phyloP scores from a whole-genome alignment of 2,797 vertebrate species.

The Etheostoma perlongum region DNA sequence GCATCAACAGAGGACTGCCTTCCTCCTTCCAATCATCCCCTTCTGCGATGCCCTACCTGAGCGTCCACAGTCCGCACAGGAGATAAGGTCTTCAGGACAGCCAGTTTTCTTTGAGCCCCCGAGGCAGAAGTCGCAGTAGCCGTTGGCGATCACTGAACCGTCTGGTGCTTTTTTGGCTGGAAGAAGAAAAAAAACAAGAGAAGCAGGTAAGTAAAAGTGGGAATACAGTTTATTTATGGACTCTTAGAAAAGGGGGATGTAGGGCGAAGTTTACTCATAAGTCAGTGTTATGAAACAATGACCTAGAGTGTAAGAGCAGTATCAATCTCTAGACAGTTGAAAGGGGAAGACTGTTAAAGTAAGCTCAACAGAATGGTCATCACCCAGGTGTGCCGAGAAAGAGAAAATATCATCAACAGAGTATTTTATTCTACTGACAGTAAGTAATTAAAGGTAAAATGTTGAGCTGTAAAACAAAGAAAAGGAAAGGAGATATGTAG shows the following conservation, averaged over 20 bases:
- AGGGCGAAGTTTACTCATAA: conserved; percentile 53
- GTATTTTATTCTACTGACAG: conserved; percentile 16
- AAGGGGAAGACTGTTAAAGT: conserved; percentile 40
- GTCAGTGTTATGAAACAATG: conserved; percentile 56
- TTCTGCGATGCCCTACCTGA: conserved; percentile 88
- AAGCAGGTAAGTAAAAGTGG: conserved; percentile 31
- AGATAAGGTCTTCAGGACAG: conserved; percentile 96
- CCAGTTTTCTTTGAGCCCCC: conserved; percentile 96
- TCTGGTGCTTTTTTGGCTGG: conserved; percentile 94
- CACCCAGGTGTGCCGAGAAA: conserved; percentile 30
- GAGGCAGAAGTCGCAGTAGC: conserved; percentile 96
- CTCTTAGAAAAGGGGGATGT: conserved; percentile 17
- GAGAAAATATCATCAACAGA: conserved; percentile 20
- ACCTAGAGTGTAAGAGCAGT: conserved; percentile 36
- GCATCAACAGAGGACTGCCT: conserved; percentile 76
- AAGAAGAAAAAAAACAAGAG: conserved; percentile 40
- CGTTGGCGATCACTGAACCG: conserved; percentile 93
- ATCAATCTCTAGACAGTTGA: conserved; percentile 29
- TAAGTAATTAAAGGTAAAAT: conserved; percentile 46
- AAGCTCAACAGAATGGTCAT: conserved; percentile 30
- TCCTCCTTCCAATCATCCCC: conserved; percentile 77
- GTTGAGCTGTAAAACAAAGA: conserved; percentile 45
- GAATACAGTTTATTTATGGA: conserved; percentile 9
- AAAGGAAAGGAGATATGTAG: conserved; percentile 20
- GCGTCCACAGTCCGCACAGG: conserved; percentile 95